Evolutionary conservation across 1,140 invertebrate species (phyloP), one percentile per base, ranked within the genome.

Genomic region (Drosophila teissieri): DNA sequence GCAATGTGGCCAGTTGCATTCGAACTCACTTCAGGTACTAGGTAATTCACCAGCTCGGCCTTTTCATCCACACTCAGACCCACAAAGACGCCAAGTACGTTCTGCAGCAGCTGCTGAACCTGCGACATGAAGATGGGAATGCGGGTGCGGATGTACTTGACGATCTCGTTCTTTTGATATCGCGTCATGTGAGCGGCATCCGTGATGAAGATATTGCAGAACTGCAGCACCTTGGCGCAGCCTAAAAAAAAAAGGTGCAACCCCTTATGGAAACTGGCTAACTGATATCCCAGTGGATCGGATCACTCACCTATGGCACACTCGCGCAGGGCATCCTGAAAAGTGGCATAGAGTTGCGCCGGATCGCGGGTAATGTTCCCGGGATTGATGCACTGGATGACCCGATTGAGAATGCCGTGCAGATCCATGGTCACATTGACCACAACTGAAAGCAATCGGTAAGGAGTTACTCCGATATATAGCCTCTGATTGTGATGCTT

Each of bases 61-160:
- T 94, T 91, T 83, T 95, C 94, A 24, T 92, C 89, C 37, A 92
- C 88, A 54, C 93, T 93, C 61, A 95, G 93, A n/a, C 92, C 92
- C 22, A 93, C 93, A 68, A 95, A 93, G 49, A 95, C 94, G 31
- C 92, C 93, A 56, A 94, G 94, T 37, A 95, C 92, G 45, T 93
- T 94, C 62, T 94, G 93, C n/a, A 95, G 86, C 56, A 95, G 93
- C 57, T 93, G 93, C 61, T 94, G 93, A 19, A 95, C 85, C 78
- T 95, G 95, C 37, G 93, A 93, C 79, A 95, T 93, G 67, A 95
- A 95, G n/a, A 95, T 92, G 3, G 95, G 95, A 31, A 95, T 91
- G 53, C 94, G 92, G 34, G 94, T 94, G 73, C 94, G 95, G 3
- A 95, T 93, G 91, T 95, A 95, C 73, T 94, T 93, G 57, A 95